Evolutionary conservation across 2,113 vertebrate genomes (phyloP).

Genomic region (Opisthocomus hoazin): DNA sequence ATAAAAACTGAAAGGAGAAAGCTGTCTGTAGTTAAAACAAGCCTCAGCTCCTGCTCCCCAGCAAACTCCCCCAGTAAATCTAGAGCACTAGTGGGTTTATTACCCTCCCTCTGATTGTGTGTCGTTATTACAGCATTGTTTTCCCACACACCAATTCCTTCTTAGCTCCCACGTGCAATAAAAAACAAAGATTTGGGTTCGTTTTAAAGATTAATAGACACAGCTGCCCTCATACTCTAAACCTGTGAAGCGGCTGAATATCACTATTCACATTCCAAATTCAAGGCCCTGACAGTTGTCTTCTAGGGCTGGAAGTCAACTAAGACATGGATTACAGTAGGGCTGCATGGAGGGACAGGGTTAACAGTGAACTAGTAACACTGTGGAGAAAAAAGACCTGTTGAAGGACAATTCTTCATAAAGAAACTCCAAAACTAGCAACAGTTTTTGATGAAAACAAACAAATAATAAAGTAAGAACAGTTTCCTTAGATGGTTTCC

Average conservation of each 20-base stretch:
- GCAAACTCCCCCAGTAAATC: constrained; percentile 53
- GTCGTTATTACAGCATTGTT: constrained; percentile 62
- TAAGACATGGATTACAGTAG: neutral
- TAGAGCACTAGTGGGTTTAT: constrained; percentile 49
- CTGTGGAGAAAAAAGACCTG: neutral
- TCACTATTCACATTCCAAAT: neutral
- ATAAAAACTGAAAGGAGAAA: constrained; percentile 53
- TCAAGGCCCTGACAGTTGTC: neutral
- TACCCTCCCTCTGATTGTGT: constrained; percentile 50
- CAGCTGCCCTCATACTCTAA: neutral
- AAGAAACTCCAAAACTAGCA: neutral
- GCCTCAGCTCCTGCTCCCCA: constrained; percentile 6
- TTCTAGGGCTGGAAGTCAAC: neutral
- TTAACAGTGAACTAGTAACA: neutral
- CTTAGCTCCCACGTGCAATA: constrained; percentile 41
- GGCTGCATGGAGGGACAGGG: neutral
- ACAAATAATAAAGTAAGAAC: neutral
- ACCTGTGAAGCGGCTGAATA: neutral
- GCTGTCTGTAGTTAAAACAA: constrained; percentile 52
- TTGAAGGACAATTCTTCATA: neutral
- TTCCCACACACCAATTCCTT: constrained; percentile 39
- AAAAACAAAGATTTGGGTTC: constrained; percentile 21
- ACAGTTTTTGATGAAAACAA: neutral
- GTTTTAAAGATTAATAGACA: constrained; percentile 56
- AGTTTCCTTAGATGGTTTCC: neutral